Base-by-base conservation (phyloP, 2,113 vertebrate species). In the Cromileptes altivelis region DNA sequence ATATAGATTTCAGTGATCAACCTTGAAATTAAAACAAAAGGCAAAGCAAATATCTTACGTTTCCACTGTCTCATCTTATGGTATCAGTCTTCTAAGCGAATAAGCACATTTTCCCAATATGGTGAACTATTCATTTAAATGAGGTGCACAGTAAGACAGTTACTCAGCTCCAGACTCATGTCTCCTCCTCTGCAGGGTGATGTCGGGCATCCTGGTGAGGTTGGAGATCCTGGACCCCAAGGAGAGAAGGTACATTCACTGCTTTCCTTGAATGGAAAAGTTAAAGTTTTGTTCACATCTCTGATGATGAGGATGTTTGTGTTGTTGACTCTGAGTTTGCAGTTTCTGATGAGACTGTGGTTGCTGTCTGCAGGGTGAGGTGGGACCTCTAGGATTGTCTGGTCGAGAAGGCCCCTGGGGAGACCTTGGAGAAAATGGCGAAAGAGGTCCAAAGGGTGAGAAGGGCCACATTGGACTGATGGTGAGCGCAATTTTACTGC, bases 381-480 rank as follows among this genome's bases (percentile, higher is more conserved):
- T 90, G n/a, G 97, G 97, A 21, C 90, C 83, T 58, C 77, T 15
- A 8, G 97, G 97, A 61, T 80, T 91, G 55, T 83, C 93, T 65
- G 97, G 96, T 70, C 82, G 45, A 4, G 95, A 96, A 0, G 97
- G 97, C 2, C 85, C 86, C 0, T 95, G 94, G 93, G 96, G 97
- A 67, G 64, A 78, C 15, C 80, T 88, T 0, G 97, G 97, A 37
- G 83, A 93, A 18, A 84, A 77, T 19, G 97, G 97, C 33, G 75
- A 84, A 55, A 93, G 92, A 70, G 96, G 97, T 6, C 78, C 53
- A 13, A 96, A 95, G 80, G 97, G 96, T 63, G 95, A 96, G 62
- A 97, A 96, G 89, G 97, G 97, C 25, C 89, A 94, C 71, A 72
- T 92, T 56, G 96, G 96, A 81, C 90, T 95, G 40, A 86, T 93